Conservation (phyloP, 1,140 invertebrate species). For the Trichogramma pretiosum region DNA sequence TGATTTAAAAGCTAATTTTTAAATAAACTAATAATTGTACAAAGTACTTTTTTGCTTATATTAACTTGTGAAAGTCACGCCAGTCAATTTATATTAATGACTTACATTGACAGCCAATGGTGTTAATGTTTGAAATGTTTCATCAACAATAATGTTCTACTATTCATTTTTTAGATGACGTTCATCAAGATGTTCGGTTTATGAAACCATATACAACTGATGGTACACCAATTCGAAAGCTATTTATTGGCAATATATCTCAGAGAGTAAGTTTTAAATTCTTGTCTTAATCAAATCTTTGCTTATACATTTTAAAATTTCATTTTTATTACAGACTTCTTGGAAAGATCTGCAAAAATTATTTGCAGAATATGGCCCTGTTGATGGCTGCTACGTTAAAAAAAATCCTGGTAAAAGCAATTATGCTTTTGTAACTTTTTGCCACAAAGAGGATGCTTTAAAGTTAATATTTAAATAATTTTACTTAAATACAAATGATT, state of each 20-base stretch:
- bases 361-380: conserved; percentile 35
- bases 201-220: conserved; percentile 22
- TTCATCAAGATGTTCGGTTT: conserved; percentile 1
- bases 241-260: conserved; percentile 39
- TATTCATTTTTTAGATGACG: conserved; percentile 1
- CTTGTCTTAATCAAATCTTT: conserved; percentile 1
- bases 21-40: too few relatives aligned
- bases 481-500: background rate
- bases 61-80: background rate
- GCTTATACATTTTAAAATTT: background rate
- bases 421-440: conserved; percentile 39
- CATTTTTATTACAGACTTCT: conserved; percentile 30
- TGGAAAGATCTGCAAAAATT: conserved; percentile 30
- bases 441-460: conserved; percentile 23
- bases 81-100: too few relatives aligned
- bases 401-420: conserved; percentile 31
- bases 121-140: background rate
- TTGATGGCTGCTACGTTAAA: conserved; percentile 36
- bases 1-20: too few relatives aligned
- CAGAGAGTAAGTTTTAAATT: conserved; percentile 31
- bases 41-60: background rate
- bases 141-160: background rate
- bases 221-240: conserved; percentile 36
- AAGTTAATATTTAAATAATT: conserved; percentile 25
- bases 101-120: too few relatives aligned